phyloP scores from a whole-genome alignment of 2,113 vertebrate genomes.

The Indri indri region DNA sequence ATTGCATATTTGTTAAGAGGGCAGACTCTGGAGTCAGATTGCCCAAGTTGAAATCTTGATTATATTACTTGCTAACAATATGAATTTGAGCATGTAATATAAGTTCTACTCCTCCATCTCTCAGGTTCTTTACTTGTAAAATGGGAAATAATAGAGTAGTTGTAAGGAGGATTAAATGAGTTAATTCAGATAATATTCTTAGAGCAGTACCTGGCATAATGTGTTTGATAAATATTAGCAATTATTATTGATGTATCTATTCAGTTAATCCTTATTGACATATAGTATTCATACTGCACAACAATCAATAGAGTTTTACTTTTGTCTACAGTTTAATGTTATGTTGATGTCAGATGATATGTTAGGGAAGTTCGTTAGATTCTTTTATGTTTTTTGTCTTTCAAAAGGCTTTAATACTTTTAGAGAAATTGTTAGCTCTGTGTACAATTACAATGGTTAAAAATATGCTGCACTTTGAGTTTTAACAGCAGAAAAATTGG shows the following conservation, averaged over 20 bases:
- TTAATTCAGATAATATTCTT: not conserved
- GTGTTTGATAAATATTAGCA: not conserved
- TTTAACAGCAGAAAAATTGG: not conserved
- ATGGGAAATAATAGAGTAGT: not conserved
- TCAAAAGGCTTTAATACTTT: not conserved
- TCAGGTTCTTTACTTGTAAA: not conserved
- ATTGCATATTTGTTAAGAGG: not conserved
- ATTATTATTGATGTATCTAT: not conserved
- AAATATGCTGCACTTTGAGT: not conserved
- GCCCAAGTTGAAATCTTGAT: not conserved
- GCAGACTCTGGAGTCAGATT: not conserved
- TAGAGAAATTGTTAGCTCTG: not conserved
- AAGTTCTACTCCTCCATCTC: not conserved
- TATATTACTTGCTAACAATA: not conserved
- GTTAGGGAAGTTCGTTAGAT: not conserved
- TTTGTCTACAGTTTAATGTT: not conserved
- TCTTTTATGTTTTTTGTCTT: slow-evolving; percentile 7
- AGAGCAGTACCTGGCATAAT: not conserved
- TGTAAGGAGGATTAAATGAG: not conserved
- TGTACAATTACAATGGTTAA: not conserved
- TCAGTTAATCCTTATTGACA: not conserved
- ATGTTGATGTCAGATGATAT: not conserved
- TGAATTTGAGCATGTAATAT: not conserved
- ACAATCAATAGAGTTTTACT: not conserved
- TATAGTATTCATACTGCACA: not conserved